Percentiles rank a stretch among this genome's conserved stretches.
Evolutionary conservation across 2,797 vertebrate species (phyloP).

Genomic region (Muraenolepis orangiensis): DNA sequence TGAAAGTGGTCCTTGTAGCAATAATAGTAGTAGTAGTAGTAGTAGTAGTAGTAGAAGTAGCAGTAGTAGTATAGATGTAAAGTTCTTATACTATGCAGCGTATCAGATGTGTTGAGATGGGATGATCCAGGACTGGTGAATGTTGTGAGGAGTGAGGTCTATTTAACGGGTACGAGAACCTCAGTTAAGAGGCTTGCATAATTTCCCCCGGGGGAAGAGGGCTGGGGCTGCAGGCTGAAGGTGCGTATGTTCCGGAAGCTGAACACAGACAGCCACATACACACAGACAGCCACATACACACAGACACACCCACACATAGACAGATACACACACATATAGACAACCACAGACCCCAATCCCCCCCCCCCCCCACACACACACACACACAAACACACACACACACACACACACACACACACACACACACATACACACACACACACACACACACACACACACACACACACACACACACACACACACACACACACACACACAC

Average conservation of each 20-base stretch:
- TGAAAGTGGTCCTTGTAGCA: constrained; percentile 14
- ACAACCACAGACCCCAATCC: not conserved
- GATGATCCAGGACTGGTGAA: constrained; percentile 39
- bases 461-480: not conserved
- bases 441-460: not conserved
- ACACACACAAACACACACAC: not conserved
- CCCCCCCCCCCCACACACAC: not conserved
- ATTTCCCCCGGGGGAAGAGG: constrained; percentile 66
- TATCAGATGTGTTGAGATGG: constrained; percentile 22
- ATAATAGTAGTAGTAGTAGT: no score
- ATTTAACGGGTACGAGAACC: constrained; percentile 52
- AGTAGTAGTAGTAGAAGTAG: no score
- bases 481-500: not conserved
- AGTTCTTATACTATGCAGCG: constrained; percentile 18
- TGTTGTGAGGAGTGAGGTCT: constrained; percentile 39
- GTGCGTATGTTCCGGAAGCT: constrained; percentile 50
- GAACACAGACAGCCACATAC: constrained; percentile 1
- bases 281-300: constrained; percentile 5
- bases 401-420: not conserved
- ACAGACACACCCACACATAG: not conserved
- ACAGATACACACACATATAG: not conserved
- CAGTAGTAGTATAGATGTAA: constrained; percentile 21
- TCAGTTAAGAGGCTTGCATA: constrained; percentile 63
- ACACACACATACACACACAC: not conserved
- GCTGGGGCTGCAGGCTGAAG: constrained; percentile 43